A percentile compares a stretch with the other conserved stretches of the same genome.
These are phyloP conservation scores for Plestiodon gilberti DNA, from an alignment of 2,113 vertebrate species.

Conservation along the genomic window DNA sequence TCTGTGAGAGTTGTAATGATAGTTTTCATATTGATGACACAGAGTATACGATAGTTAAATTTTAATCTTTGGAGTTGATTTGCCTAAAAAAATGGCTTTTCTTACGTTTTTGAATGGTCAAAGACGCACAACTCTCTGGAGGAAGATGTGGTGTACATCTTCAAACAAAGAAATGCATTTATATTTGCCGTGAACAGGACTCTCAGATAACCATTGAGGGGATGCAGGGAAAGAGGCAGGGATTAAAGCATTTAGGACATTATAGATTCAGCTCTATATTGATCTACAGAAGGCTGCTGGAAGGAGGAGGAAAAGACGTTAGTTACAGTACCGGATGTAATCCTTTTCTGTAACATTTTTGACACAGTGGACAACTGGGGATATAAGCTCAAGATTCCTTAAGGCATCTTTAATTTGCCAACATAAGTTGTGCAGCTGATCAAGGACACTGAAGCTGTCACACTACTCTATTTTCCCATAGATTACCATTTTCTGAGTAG, in stretches of 20 bases:
- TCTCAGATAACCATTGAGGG: background rate
- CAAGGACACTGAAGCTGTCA: background rate
- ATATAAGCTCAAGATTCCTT: slow-evolving; percentile 53
- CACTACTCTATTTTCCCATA: slow-evolving; percentile 14
- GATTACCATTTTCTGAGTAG: background rate
- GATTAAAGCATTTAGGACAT: background rate
- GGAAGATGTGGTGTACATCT: background rate
- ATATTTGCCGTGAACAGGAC: background rate
- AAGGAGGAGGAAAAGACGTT: slow-evolving; percentile 9
- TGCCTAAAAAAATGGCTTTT: background rate
- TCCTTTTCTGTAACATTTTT: slow-evolving; percentile 22
- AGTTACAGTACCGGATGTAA: slow-evolving; percentile 24
- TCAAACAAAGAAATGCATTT: background rate
- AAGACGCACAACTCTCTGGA: background rate
- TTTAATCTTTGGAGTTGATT: background rate
- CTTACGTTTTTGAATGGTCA: background rate
- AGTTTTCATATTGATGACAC: background rate
- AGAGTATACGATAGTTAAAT: background rate
- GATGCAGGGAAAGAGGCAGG: background rate
- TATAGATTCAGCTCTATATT: background rate
- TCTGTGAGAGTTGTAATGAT: too few species aligned
- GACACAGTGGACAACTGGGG: slow-evolving; percentile 47
- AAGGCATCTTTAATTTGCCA: slow-evolving; percentile 37
- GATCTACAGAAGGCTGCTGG: background rate
- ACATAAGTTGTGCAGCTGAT: slow-evolving; percentile 43